Conservation (phyloP, 2,888 invertebrate genomes). For the Limnephilus auricula region DNA sequence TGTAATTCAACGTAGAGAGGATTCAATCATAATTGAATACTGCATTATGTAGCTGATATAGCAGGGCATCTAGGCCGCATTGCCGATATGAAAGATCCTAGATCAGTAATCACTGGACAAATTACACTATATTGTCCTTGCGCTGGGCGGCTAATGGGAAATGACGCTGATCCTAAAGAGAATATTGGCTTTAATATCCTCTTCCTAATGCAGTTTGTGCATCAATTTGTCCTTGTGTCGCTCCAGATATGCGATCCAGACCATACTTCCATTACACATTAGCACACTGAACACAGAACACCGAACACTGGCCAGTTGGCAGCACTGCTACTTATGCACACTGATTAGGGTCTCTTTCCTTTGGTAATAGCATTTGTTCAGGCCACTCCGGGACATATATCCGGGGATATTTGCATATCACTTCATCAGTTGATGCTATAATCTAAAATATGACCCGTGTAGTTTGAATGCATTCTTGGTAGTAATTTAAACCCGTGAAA, state of each 20-base stretch:
- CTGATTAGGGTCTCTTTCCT: slow-evolving; percentile 17
- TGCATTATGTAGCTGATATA: background rate
- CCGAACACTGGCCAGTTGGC: background rate
- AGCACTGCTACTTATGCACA: background rate
- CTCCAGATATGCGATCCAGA: slow-evolving; percentile 18
- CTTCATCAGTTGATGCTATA: background rate
- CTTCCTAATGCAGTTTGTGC: slow-evolving; percentile 38
- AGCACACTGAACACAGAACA: background rate
- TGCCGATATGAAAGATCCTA: background rate
- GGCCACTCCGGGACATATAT: background rate
- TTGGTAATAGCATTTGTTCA: slow-evolving; percentile 8
- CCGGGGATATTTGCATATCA: slow-evolving; percentile 4
- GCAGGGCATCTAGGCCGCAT: background rate
- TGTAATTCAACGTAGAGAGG: too few species aligned
- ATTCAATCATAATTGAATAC: background rate
- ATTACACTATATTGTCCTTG: background rate
- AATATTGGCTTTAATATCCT: slow-evolving; percentile 26
- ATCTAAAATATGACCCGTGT: background rate
- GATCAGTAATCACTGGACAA: background rate
- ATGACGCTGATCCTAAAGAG: background rate
- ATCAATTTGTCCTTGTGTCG: slow-evolving; percentile 36
- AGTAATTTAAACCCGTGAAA: background rate
- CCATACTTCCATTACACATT: background rate
- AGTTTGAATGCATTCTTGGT: background rate
- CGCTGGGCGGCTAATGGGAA: background rate